A percentile compares a stretch with the other conserved stretches of the same genome.
phyloP scores from a whole-genome alignment of 2,888 invertebrate genomes.

The Brenthis hecate region DNA sequence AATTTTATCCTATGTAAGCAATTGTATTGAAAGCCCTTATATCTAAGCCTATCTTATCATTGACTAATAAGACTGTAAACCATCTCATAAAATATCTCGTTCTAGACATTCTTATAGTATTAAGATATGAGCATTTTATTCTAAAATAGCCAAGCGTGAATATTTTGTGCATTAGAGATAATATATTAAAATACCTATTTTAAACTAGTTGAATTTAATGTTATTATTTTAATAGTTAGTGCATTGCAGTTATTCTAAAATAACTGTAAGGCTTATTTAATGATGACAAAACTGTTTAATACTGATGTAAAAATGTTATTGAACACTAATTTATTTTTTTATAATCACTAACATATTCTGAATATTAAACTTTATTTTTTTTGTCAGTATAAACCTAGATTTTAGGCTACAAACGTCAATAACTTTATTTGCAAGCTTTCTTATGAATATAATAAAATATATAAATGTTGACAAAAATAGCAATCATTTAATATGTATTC shows the following conservation, averaged over 20 bases:
- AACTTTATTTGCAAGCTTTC: neutral
- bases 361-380: too few relatives aligned
- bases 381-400: too few relatives aligned
- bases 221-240: too few relatives aligned
- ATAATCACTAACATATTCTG: too few relatives aligned
- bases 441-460: slow-evolving; percentile 1
- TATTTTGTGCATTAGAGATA: too few relatives aligned
- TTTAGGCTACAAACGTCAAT: neutral
- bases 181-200: too few relatives aligned
- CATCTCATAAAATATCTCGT: slow-evolving; percentile 64
- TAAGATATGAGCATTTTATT: slow-evolving; percentile 31
- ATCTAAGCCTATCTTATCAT: slow-evolving; percentile 32
- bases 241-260: too few relatives aligned
- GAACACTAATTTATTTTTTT: too few relatives aligned
- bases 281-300: too few relatives aligned
- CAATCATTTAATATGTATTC: neutral
- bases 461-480: neutral
- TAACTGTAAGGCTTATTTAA: too few relatives aligned
- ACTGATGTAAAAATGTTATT: too few relatives aligned
- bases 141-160: slow-evolving; percentile 1
- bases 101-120: slow-evolving; percentile 43
- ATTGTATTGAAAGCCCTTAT: slow-evolving; percentile 37
- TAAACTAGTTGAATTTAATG: too few relatives aligned
- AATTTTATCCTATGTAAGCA: slow-evolving; percentile 42
- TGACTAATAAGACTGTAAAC: slow-evolving; percentile 52